phyloP scores from a whole-genome alignment of 2,797 vertebrate genomes.

The Spatula versicolor region DNA sequence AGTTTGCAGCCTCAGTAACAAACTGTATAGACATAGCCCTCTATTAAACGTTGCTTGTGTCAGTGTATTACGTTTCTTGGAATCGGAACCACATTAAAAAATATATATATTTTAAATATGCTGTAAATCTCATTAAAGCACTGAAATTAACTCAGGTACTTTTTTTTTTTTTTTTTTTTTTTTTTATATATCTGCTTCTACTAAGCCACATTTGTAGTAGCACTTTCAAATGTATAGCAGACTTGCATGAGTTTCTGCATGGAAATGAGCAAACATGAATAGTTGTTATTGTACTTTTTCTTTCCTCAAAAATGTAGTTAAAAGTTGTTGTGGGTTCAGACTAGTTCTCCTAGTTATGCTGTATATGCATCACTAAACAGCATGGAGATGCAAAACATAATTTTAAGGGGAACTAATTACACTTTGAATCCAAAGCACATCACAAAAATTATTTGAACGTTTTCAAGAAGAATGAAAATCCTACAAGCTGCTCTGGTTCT shows the following conservation, averaged over 20 bases:
- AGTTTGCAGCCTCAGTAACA: neutral
- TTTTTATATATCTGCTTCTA: neutral
- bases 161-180: constrained; percentile 33
- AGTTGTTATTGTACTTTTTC: neutral
- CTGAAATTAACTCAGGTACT: neutral
- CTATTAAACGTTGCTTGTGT: constrained; percentile 3
- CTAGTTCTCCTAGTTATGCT: constrained; percentile 39
- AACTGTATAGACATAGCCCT: neutral
- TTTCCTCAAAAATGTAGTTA: neutral
- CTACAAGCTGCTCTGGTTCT: constrained; percentile 67
- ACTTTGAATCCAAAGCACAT: constrained; percentile 68
- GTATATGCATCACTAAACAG: constrained; percentile 38
- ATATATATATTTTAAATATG: neutral
- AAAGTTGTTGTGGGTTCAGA: constrained; percentile 42
- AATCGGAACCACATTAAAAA: neutral
- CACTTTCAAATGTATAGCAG: neutral
- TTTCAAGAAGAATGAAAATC: constrained; percentile 75
- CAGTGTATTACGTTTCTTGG: constrained; percentile 32
- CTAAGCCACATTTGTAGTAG: constrained; percentile 13
- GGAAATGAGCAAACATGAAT: neutral
- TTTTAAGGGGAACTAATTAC: constrained; percentile 76
- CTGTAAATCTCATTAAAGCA: constrained; percentile 18
- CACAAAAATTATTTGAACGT: constrained; percentile 74
- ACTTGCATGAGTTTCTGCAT: neutral
- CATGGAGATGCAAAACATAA: constrained; percentile 57